These are phyloP conservation scores for Thalassophryne amazonica DNA, from an alignment of 2,797 vertebrate genomes.

Conservation along the genomic window DNA sequence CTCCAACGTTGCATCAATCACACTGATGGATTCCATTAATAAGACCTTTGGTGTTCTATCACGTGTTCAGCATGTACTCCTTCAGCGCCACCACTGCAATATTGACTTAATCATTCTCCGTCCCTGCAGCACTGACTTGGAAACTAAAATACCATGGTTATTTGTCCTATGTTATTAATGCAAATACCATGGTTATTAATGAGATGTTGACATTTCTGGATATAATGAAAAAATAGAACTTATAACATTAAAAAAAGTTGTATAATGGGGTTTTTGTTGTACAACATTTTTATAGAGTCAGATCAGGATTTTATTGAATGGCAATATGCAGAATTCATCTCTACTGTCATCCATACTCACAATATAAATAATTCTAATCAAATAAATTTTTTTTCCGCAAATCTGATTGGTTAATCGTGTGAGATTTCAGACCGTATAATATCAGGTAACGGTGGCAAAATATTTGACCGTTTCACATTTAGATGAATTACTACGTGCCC, in stretches of 20 bases:
- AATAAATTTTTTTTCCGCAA: no score
- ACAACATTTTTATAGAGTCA: no score
- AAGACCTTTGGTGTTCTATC: constrained; percentile 58
- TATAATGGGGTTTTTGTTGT: not conserved
- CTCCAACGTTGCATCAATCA: constrained; percentile 51
- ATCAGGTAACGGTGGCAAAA: no score
- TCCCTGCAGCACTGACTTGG: constrained; percentile 31
- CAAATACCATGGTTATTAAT: constrained; percentile 62
- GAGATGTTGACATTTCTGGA: constrained; percentile 68
- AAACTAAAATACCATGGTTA: constrained; percentile 55
- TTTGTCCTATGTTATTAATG: constrained; percentile 54
- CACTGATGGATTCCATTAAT: constrained; percentile 70
- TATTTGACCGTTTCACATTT: no score
- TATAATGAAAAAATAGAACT: constrained; percentile 46
- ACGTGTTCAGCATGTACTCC: constrained; percentile 49
- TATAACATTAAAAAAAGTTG: constrained; percentile 22
- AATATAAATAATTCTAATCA: no score
- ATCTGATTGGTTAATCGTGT: no score
- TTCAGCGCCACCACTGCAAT: constrained; percentile 50
- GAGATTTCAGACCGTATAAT: no score
- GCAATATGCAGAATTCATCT: not conserved
- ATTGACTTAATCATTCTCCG: constrained; percentile 63
- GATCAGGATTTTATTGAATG: constrained; percentile 30
- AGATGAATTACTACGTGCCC: no score
- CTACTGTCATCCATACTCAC: no score